Evolutionary conservation across 1,140 invertebrate genomes (phyloP).

Genomic region (Magallana angulata): DNA sequence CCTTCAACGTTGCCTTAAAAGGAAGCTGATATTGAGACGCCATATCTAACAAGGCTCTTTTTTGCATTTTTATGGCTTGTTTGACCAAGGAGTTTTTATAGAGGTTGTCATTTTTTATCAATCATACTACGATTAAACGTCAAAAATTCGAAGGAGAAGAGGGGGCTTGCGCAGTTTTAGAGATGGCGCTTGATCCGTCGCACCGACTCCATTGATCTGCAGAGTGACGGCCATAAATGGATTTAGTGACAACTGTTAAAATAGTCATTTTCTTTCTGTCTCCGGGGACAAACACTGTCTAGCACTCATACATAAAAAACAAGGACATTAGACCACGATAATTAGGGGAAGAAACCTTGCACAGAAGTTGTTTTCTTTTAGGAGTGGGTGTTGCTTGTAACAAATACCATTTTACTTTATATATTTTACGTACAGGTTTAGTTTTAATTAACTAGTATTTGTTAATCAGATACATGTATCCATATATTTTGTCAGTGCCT

Average conservation of each 20-base stretch:
- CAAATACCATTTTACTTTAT: too few species aligned
- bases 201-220: background rate
- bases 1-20: background rate
- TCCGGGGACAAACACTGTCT: background rate
- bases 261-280: conserved; percentile 26
- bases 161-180: background rate
- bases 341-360: background rate
- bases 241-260: conserved; percentile 31
- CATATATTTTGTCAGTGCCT: too few species aligned
- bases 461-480: too few species aligned
- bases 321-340: background rate
- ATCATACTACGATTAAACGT: background rate
- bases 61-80: conserved; percentile 28
- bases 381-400: too few species aligned
- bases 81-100: conserved; percentile 7
- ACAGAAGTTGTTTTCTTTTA: too few species aligned
- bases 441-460: too few species aligned
- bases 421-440: too few species aligned
- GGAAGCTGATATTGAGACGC: background rate
- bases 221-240: background rate
- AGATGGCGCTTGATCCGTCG: background rate
- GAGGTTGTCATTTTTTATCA: conserved; percentile 28
- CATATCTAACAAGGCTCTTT: background rate
- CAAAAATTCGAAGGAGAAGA: background rate
- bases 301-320: background rate